phyloP scores from a whole-genome alignment of 2,113 vertebrate species.

The Stictonetta naevosa region DNA sequence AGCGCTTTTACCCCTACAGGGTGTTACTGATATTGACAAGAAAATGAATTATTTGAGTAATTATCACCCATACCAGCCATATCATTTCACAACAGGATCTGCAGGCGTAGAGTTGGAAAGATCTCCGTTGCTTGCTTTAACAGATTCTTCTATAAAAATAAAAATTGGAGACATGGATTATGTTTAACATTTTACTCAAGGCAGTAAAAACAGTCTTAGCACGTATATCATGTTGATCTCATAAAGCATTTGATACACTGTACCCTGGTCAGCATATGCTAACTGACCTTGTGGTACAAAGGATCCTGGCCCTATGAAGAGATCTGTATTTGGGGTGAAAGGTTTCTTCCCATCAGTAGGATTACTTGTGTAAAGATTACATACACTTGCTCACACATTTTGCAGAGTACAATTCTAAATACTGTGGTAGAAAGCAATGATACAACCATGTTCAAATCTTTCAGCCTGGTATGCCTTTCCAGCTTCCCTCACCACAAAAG shows the following conservation, averaged over 20 bases:
- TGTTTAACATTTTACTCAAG: background rate
- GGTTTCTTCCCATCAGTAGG: background rate
- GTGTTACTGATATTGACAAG: background rate
- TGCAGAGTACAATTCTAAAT: background rate
- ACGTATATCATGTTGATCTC: background rate
- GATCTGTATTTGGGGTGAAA: background rate
- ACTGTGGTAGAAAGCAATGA: background rate
- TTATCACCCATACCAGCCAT: background rate
- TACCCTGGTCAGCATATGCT: background rate
- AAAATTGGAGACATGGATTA: background rate
- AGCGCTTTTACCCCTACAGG: slow-evolving; percentile 1
- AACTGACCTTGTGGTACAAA: background rate
- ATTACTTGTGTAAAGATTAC: background rate
- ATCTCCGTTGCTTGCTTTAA: slow-evolving; percentile 73
- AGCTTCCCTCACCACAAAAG: background rate
- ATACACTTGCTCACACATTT: rapidly evolving
- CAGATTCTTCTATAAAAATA: slow-evolving; percentile 73
- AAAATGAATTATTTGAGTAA: background rate
- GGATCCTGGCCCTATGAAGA: background rate
- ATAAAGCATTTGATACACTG: background rate
- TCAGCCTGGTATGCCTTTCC: background rate
- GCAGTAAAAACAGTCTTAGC: background rate
- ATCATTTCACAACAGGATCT: slow-evolving; percentile 80
- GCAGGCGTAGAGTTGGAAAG: slow-evolving; percentile 50
- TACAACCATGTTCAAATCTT: background rate